phyloP scores from a whole-genome alignment of 1,140 invertebrate species.

The Diabrotica virgifera region DNA sequence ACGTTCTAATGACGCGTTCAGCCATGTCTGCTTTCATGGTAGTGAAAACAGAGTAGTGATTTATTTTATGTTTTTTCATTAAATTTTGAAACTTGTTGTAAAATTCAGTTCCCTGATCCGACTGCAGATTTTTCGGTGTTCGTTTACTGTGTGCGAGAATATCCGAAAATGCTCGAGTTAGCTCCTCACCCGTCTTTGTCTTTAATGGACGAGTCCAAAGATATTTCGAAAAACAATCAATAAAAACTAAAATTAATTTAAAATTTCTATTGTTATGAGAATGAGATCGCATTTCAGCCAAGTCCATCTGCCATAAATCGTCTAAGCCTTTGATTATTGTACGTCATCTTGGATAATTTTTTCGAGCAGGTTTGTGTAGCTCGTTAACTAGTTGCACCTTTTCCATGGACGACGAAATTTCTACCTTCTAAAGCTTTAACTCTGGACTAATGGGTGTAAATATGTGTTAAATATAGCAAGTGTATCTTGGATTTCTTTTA shows the following conservation, averaged over 20 bases:
- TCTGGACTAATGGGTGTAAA: no score
- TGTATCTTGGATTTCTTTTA: no score
- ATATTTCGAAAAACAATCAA: no score
- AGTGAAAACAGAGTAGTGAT: constrained; percentile 42
- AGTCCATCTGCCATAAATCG: constrained; percentile 28
- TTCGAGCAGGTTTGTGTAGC: constrained; percentile 43
- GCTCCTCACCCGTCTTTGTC: constrained; percentile 45
- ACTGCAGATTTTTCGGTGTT: constrained; percentile 49
- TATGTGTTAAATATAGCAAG: no score
- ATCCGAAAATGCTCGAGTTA: constrained; percentile 12
- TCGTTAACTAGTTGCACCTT: constrained; percentile 35
- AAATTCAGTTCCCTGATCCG: constrained; percentile 49
- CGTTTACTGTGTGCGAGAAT: constrained; percentile 29
- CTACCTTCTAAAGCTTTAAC: no score
- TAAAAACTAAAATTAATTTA: constrained; percentile 35
- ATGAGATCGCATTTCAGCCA: constrained; percentile 44
- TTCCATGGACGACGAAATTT: background rate
- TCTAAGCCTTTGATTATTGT: constrained; percentile 43
- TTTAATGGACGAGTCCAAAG: constrained; percentile 45
- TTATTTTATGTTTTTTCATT: constrained; percentile 40
- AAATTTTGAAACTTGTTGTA: constrained; percentile 38
- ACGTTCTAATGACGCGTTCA: constrained; percentile 48
- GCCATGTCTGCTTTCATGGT: constrained; percentile 46
- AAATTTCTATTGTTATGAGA: constrained; percentile 45
- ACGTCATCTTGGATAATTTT: constrained; percentile 39